A percentile compares a stretch with the other conserved stretches of the same genome.
phyloP scores from a whole-genome alignment of 2,888 invertebrate genomes.

The Microplitis manilae region DNA sequence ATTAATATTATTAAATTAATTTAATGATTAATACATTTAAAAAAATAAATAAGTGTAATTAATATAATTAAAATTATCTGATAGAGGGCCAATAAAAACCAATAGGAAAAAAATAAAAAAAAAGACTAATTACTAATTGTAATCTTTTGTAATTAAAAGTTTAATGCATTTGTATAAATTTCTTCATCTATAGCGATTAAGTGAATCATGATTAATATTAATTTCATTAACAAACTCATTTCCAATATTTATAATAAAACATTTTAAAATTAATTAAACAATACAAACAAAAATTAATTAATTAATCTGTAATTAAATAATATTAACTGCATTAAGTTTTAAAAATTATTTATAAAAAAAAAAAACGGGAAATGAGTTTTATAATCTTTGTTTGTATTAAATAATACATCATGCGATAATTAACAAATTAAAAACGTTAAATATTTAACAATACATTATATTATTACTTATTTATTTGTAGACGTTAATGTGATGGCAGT shows the following conservation, averaged over 20 bases:
- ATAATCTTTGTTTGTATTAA: constrained; percentile 33
- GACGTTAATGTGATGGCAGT: constrained; percentile 69
- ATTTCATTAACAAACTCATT: not conserved
- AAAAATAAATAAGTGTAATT: too few species aligned
- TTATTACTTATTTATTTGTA: constrained; percentile 54
- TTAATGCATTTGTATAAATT: constrained; percentile 18
- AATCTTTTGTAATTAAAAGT: constrained; percentile 6
- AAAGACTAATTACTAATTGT: not conserved
- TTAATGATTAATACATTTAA: too few species aligned
- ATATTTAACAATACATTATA: constrained; percentile 68
- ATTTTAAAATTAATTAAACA: constrained; percentile 7
- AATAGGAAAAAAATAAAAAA: not conserved
- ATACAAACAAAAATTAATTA: not conserved
- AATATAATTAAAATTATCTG: too few species aligned
- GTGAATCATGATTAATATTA: constrained; percentile 9
- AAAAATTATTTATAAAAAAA: not conserved
- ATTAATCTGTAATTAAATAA: not conserved
- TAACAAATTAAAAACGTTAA: constrained; percentile 70
- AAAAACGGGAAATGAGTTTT: constrained; percentile 6
- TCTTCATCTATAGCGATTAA: not conserved
- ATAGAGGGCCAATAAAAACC: not conserved
- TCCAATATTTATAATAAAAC: not conserved
- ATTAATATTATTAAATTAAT: too few species aligned
- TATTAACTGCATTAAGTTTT: not conserved
- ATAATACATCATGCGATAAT: constrained; percentile 62